These are phyloP conservation scores for Drosophila chauvacae DNA, from an alignment of 1,140 invertebrate species.

Conservation along the genomic window DNA sequence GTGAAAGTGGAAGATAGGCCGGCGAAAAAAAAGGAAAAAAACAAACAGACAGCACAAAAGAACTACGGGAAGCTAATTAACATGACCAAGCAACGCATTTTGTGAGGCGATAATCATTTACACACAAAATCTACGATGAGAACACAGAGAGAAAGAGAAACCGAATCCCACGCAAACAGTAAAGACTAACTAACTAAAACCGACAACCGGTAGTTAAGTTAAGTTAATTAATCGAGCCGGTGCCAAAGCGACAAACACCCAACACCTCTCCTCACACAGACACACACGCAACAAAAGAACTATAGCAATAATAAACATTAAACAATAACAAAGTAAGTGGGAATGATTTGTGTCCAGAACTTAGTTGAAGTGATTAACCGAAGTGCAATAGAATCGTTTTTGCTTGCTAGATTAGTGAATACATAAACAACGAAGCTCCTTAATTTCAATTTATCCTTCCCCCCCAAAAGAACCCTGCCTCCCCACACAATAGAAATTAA, in stretches of 20 bases:
- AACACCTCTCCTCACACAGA: conserved; percentile 15
- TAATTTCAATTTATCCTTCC: conserved; percentile 5
- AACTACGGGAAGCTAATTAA: conserved; percentile 8
- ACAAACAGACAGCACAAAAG: conserved; percentile 36
- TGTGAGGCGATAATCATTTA: conserved; percentile 76
- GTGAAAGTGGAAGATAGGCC: conserved; percentile 11
- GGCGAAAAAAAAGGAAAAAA: not conserved
- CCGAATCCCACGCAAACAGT: conserved; percentile 43
- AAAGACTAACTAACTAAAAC: conserved; percentile 36
- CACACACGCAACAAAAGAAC: conserved; percentile 19
- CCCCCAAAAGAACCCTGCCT: not conserved
- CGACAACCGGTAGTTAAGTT: conserved; percentile 13
- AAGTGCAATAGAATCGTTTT: conserved; percentile 62
- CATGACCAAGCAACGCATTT: conserved; percentile 64
- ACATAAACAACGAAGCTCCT: conserved; percentile 44
- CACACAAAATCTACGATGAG: conserved; percentile 38
- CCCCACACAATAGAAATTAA: not conserved
- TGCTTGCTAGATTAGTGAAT: conserved; percentile 67
- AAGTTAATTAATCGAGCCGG: conserved; percentile 17
- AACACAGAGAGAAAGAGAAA: conserved; percentile 24
- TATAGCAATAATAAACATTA: conserved; percentile 42
- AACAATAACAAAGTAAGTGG: conserved; percentile 39
- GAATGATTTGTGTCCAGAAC: conserved; percentile 56
- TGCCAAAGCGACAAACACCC: conserved; percentile 42
- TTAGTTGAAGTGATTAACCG: conserved; percentile 60